Percentiles rank a stretch among this genome's conserved stretches.
Conservation (phyloP, 2,888 invertebrate species). For the Hirtodrosophila duncani region DNA sequence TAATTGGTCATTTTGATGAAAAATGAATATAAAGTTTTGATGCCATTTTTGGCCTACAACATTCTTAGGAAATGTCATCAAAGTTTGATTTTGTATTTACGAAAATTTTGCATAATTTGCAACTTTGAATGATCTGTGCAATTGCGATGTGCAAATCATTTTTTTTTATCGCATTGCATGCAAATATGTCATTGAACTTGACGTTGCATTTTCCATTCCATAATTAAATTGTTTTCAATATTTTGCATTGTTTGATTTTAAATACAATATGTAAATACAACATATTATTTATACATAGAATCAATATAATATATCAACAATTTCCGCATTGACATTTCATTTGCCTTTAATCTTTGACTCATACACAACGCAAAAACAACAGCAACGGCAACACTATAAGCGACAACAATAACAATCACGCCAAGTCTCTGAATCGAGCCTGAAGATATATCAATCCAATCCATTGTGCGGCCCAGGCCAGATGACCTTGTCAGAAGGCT, state of each 20-base stretch:
- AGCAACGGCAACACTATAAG: slow-evolving; percentile 3
- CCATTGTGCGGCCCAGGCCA: slow-evolving; percentile 24
- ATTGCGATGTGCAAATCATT: too few species aligned
- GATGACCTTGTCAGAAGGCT: slow-evolving; percentile 46
- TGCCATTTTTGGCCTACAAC: too few species aligned
- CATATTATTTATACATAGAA: background rate
- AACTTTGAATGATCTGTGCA: too few species aligned
- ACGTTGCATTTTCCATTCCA: slow-evolving; percentile 22
- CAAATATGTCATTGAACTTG: slow-evolving; percentile 43
- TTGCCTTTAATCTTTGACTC: slow-evolving; percentile 41
- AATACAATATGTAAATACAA: slow-evolving; percentile 1
- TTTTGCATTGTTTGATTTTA: slow-evolving; percentile 1
- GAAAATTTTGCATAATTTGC: too few species aligned
- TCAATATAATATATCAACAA: slow-evolving; percentile 21
- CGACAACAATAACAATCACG: background rate
- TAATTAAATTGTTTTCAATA: slow-evolving; percentile 21
- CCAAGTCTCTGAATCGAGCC: slow-evolving; percentile 17
- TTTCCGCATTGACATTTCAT: slow-evolving; percentile 50
- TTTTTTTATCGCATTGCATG: slow-evolving; percentile 11
- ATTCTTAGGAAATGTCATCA: too few species aligned
- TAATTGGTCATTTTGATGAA: too few species aligned
- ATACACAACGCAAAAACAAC: slow-evolving; percentile 11
- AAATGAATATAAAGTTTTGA: too few species aligned
- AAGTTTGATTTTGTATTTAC: too few species aligned
- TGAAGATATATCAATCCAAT: slow-evolving; percentile 44